Percentiles rank a stretch among this genome's conserved stretches.
Evolutionary conservation across 2,888 invertebrate genomes (phyloP).

Genomic region (Elysia crispata): DNA sequence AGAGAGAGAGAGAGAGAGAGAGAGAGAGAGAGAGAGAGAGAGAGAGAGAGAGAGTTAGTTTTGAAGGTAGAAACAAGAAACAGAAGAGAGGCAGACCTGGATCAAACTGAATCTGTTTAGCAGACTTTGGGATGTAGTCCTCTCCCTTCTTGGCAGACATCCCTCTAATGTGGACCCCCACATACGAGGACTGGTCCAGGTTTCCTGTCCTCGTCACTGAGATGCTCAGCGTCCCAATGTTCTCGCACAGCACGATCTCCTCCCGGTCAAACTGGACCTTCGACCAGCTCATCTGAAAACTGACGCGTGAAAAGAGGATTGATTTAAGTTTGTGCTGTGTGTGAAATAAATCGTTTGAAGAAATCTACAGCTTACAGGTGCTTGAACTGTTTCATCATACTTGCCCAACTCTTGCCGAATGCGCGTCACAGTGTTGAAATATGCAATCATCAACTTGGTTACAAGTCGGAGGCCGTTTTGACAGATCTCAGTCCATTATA

Average conservation of each 20-base stretch:
- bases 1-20: no score
- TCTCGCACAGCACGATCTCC: slow-evolving; percentile 74
- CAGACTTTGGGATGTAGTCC: slow-evolving; percentile 68
- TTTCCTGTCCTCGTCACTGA: slow-evolving; percentile 67
- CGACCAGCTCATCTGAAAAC: slow-evolving; percentile 70
- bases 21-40: no score
- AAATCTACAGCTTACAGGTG: no score
- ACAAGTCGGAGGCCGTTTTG: no score
- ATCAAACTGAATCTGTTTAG: slow-evolving; percentile 73
- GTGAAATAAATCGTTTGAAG: no score
- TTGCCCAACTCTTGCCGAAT: no score
- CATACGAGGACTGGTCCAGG: slow-evolving; percentile 64
- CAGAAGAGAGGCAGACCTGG: slow-evolving; percentile 62
- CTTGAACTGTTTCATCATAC: no score
- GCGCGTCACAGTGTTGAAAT: no score
- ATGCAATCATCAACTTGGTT: no score
- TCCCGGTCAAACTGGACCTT: slow-evolving; percentile 66
- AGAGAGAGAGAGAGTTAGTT: no score
- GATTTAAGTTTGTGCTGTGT: neutral
- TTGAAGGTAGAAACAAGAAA: no score
- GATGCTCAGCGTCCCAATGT: slow-evolving; percentile 70
- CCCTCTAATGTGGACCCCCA: slow-evolving; percentile 67
- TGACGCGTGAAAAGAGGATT: slow-evolving; percentile 50
- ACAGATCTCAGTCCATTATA: no score
- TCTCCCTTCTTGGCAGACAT: slow-evolving; percentile 70